These are phyloP conservation scores for Leucania comma DNA, from an alignment of 2,888 invertebrate species.

Conservation along the genomic window DNA sequence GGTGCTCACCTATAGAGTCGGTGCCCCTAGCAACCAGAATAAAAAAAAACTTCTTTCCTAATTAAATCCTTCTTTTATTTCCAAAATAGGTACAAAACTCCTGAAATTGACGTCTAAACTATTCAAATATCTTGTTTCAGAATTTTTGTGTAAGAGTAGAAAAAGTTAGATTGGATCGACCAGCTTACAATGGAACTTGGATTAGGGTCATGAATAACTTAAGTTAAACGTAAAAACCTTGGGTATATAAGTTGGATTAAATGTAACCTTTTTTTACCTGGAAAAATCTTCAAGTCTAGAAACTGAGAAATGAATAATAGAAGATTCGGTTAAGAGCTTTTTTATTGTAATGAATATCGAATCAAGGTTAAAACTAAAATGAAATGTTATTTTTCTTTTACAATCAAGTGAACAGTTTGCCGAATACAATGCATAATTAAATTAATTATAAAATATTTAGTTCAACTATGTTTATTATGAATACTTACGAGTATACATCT, in stretches of 20 bases:
- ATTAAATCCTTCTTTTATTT: constrained; percentile 6
- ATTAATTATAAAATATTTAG: too few relatives aligned
- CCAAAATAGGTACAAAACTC: not conserved
- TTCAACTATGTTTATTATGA: too few relatives aligned
- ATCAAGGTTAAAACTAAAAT: not conserved
- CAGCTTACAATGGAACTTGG: constrained; percentile 53
- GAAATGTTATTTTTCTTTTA: not conserved
- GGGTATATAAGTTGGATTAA: constrained; percentile 24
- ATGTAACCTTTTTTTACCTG: constrained; percentile 32
- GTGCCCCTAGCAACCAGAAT: too few relatives aligned
- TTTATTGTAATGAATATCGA: not conserved
- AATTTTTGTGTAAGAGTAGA: constrained; percentile 39
- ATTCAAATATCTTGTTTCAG: constrained; percentile 21
- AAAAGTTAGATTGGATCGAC: constrained; percentile 60
- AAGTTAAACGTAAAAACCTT: constrained; percentile 35
- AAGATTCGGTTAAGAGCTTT: not conserved
- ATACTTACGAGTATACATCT: too few relatives aligned
- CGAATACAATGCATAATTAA: too few relatives aligned
- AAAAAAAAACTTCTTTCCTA: too few relatives aligned
- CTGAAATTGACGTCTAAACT: constrained; percentile 28
- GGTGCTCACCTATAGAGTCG: too few relatives aligned
- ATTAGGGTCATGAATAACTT: constrained; percentile 60
- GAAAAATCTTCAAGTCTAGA: not conserved
- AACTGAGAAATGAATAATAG: not conserved
- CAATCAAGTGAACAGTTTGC: not conserved